Conservation (phyloP, 2,113 vertebrate genomes). For the Sylvietta virens region DNA sequence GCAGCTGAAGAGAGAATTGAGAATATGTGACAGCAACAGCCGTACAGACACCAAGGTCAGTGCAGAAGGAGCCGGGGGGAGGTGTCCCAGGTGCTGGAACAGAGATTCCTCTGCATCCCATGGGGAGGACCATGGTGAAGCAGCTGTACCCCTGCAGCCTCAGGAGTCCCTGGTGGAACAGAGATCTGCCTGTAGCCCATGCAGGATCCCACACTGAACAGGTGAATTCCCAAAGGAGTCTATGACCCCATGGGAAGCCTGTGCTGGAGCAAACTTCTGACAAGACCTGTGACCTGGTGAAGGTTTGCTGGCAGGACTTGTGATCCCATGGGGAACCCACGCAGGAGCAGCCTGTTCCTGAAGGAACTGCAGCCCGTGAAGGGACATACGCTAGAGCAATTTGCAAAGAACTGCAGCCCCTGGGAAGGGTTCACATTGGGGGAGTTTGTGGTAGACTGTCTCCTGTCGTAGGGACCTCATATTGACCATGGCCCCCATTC, state of each 20-base stretch:
- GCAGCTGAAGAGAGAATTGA: not conserved
- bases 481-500: rapidly evolving
- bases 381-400: rapidly evolving
- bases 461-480: no score
- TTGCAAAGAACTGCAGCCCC: no score
- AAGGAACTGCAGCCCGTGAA: not conserved
- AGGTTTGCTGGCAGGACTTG: not conserved
- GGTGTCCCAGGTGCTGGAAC: not conserved
- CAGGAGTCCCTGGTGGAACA: not conserved
- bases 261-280: not conserved
- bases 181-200: not conserved
- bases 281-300: no score
- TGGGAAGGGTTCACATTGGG: not conserved
- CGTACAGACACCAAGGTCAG: not conserved
- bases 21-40: not conserved
- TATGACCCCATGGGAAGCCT: not conserved
- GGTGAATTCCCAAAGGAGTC: not conserved
- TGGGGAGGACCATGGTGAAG: rapidly evolving
- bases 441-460: not conserved
- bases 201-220: not conserved
- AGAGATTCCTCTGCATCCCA: not conserved
- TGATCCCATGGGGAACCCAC: rapidly evolving
- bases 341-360: not conserved
- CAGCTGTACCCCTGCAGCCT: not conserved
- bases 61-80: not conserved